Evolutionary conservation across 2,113 vertebrate species (phyloP), one percentile per base, ranked within the genome.

Genomic region (Nymphicus hollandicus): DNA sequence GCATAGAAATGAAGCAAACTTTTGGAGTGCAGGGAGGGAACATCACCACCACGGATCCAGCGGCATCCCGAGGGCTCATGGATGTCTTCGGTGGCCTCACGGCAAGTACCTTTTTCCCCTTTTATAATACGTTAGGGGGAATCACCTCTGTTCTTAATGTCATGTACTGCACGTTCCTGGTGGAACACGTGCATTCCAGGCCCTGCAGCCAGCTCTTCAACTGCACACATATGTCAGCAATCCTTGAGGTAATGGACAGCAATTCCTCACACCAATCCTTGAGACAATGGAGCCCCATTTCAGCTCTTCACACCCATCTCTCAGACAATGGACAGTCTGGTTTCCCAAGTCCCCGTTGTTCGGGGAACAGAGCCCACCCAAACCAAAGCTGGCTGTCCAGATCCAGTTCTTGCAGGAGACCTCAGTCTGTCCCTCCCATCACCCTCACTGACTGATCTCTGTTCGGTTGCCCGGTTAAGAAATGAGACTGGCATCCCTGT

Each of bases 401-500:
- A 11, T 10, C 31, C 66, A 6, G 33, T 29, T 55, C n/a, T 71
- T 76, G 49, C n/a, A 65, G 53, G 18, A 86, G 14, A 49, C 1
- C 17, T 31, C 37, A 10, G 31, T 35, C 46, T 9, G 0, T 49
- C 37, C 50, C 19, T 44, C 46, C 9, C 0, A 0, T 58, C 53
- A 27, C 33, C 18, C 20, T 47, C 28, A 2, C 27, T 22, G 33
- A 2, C 24, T 17, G 17, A 7, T 53, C n/a, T 43, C n/a, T 64
- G 2, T 29, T 13, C 18, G 12, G 17, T 29, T 74, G 37, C 6
- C 4, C 22, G 2, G 39, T 11, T 33, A 63, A 41, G 78, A 66
- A 43, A 7, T 6, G 37, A 61, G n/a, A 9, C 18, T 6, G 3
- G 1, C 14, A 5, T 0, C 24, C 5, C 41, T 1, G 0, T 28